These are phyloP conservation scores for Thaumetopoea pityocampa DNA, from an alignment of 1,140 invertebrate genomes.

Conservation along the genomic window DNA sequence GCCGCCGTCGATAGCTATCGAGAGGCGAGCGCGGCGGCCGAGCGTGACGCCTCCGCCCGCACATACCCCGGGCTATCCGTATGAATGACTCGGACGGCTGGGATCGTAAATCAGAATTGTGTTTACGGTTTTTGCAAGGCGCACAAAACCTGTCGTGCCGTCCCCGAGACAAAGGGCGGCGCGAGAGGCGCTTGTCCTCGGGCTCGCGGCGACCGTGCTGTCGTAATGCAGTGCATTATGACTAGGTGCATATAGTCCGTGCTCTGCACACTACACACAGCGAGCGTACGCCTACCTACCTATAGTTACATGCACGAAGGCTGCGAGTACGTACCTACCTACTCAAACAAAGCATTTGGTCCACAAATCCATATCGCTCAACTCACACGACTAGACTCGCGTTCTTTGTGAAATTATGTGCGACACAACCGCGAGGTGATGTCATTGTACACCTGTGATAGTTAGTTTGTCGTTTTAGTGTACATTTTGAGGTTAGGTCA, in stretches of 20 bases:
- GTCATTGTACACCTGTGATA: constrained; percentile 51
- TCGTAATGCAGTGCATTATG: constrained; percentile 57
- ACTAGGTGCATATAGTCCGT: constrained; percentile 59
- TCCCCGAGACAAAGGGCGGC: constrained; percentile 32
- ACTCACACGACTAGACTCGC: constrained; percentile 34
- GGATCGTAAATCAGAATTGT: constrained; percentile 55
- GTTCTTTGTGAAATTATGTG: constrained; percentile 51
- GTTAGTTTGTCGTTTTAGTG: constrained; percentile 54
- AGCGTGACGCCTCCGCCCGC: constrained; percentile 60
- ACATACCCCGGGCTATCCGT: constrained; percentile 35
- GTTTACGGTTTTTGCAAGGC: constrained; percentile 68
- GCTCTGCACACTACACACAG: constrained; percentile 61
- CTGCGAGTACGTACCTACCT: constrained; percentile 64
- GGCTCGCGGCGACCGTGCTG: constrained; percentile 42
- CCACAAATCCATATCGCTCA: constrained; percentile 55
- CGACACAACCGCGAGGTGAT: constrained; percentile 37
- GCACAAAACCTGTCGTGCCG: constrained; percentile 48
- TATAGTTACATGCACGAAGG: constrained; percentile 61
- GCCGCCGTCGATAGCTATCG: constrained; percentile 50
- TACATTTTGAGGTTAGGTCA: constrained; percentile 71
- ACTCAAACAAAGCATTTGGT: constrained; percentile 71
- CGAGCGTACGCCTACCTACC: constrained; percentile 59
- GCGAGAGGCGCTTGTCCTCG: constrained; percentile 35
- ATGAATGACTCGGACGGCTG: constrained; percentile 48
- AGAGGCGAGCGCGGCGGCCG: constrained; percentile 54